phyloP scores from a whole-genome alignment of 1,140 invertebrate genomes.

The Pteromalus puparum region DNA sequence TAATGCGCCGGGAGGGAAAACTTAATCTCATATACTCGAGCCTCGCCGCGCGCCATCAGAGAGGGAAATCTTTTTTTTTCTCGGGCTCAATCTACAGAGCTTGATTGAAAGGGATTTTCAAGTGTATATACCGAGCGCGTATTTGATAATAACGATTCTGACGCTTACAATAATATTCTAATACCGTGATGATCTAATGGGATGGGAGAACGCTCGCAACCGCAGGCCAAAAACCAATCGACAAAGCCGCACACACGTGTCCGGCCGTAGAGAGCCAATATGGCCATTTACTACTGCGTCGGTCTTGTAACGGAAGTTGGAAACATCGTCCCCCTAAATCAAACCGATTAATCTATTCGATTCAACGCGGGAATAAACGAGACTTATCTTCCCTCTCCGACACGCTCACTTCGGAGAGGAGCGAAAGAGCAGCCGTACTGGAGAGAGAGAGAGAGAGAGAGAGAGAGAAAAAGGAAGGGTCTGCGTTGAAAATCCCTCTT shows the following conservation, averaged over 20 bases:
- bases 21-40: background rate
- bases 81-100: background rate
- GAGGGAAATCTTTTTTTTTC: background rate
- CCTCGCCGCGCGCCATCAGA: background rate
- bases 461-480: background rate
- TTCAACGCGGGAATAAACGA: background rate
- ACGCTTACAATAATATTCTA: too few relatives aligned
- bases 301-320: background rate
- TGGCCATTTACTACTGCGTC: slow-evolving; percentile 37
- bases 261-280: background rate
- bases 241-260: background rate
- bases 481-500: slow-evolving; percentile 6
- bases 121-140: background rate
- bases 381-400: background rate
- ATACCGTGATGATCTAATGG: background rate
- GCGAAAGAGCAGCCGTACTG: slow-evolving; percentile 1
- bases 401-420: slow-evolving; percentile 36
- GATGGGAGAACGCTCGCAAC: background rate
- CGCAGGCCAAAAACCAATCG: background rate
- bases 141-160: too few relatives aligned
- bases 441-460: slow-evolving; percentile 22
- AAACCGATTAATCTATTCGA: background rate
- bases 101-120: background rate
- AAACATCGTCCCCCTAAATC: background rate
- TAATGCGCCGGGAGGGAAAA: background rate